Evolutionary conservation across 2,113 vertebrate genomes (phyloP).

Genomic region (Atherinomorus stipes): DNA sequence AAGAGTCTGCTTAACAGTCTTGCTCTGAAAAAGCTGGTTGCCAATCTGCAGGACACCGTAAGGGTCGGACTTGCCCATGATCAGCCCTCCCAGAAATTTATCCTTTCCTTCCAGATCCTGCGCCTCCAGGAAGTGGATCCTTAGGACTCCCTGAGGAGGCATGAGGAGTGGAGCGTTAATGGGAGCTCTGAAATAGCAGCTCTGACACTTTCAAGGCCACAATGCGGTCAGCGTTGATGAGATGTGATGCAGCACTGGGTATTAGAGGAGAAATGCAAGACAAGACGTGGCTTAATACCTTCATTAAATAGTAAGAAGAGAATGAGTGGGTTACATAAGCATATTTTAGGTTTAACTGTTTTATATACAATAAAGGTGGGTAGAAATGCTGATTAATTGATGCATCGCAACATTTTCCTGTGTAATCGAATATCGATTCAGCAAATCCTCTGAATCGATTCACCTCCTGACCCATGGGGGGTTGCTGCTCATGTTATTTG

Average conservation of each 20-base stretch:
- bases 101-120: constrained; percentile 96
- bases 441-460: too few species aligned
- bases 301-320: background rate
- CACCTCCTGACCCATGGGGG: too few species aligned
- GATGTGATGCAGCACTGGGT: constrained; percentile 1
- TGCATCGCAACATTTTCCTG: too few species aligned
- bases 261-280: too few species aligned
- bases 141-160: constrained; percentile 89
- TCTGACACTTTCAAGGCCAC: constrained; percentile 31
- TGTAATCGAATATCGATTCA: too few species aligned
- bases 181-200: constrained; percentile 20
- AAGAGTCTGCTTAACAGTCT: constrained; percentile 94
- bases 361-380: too few species aligned
- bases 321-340: background rate
- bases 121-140: constrained; percentile 96
- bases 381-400: too few species aligned
- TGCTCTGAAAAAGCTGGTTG: constrained; percentile 95
- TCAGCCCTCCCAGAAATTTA: constrained; percentile 92
- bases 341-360: too few species aligned
- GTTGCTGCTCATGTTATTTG: too few species aligned
- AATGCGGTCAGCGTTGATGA: background rate
- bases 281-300: too few species aligned
- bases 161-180: background rate
- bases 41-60: constrained; percentile 93
- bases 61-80: constrained; percentile 97